These are phyloP conservation scores for Ectobius pallidus DNA, from an alignment of 2,888 invertebrate genomes.

Conservation along the genomic window DNA sequence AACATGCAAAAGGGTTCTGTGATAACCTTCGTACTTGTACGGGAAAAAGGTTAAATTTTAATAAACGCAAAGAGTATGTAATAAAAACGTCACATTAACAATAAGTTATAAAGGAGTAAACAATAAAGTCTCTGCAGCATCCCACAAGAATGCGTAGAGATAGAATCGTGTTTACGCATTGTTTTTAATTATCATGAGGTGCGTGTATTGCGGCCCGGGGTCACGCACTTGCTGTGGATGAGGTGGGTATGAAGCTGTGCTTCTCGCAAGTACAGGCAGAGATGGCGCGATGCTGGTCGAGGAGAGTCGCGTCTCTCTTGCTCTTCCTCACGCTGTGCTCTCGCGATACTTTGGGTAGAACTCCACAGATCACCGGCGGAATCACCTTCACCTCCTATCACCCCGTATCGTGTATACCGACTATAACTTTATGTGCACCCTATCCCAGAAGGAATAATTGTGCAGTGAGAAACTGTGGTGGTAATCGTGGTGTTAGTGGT, in stretches of 20 bases:
- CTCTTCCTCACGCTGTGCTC: background rate
- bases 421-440: background rate
- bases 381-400: background rate
- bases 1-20: too few relatives aligned
- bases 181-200: too few relatives aligned
- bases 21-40: too few relatives aligned
- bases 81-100: too few relatives aligned
- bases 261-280: background rate
- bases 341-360: background rate
- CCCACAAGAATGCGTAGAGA: too few relatives aligned
- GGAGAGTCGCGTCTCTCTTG: slow-evolving; percentile 6
- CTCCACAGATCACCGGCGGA: background rate
- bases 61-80: too few relatives aligned
- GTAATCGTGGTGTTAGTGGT: background rate
- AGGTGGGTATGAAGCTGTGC: too few relatives aligned
- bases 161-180: too few relatives aligned
- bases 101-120: too few relatives aligned
- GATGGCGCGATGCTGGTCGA: slow-evolving; percentile 24
- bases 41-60: too few relatives aligned
- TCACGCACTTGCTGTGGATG: background rate
- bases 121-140: too few relatives aligned
- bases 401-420: background rate
- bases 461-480: slow-evolving; percentile 5
- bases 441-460: background rate
- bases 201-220: too few relatives aligned